A percentile compares a stretch with the other conserved stretches of the same genome.
Conservation (phyloP, 2,797 vertebrate species). For the Tenualosa ilisha region DNA sequence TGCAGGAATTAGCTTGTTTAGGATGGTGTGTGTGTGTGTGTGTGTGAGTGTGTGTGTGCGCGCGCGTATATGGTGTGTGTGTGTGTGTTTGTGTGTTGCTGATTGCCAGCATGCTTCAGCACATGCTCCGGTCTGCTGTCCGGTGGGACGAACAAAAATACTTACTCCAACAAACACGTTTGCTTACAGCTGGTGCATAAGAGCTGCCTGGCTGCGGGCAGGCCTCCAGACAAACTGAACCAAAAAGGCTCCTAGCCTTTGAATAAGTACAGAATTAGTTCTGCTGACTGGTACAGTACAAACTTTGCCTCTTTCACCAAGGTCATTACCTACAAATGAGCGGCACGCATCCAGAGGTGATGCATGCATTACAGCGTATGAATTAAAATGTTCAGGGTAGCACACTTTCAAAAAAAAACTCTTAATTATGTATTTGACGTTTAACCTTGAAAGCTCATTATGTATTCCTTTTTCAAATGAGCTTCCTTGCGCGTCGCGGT, state of each 20-base stretch:
- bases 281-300: not conserved
- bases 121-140: not conserved
- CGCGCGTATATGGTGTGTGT: not conserved
- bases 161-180: not conserved
- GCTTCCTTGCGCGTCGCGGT: not conserved
- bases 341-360: not conserved
- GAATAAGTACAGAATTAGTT: not conserved
- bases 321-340: constrained; percentile 23
- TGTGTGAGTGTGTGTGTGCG: not conserved
- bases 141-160: not conserved
- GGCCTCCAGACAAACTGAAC: not conserved
- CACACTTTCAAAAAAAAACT: constrained; percentile 23
- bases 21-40: not conserved
- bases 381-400: not conserved
- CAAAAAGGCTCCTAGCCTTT: not conserved
- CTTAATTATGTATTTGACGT: constrained; percentile 39
- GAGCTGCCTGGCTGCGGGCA: not conserved
- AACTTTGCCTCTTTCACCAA: constrained; percentile 1
- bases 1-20: constrained; percentile 35
- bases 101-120: not conserved
- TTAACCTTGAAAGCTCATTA: constrained; percentile 47
- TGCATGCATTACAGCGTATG: constrained; percentile 21
- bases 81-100: not conserved
- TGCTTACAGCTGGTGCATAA: not conserved
- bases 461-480: not conserved